Conservation (phyloP, 2,797 vertebrate species). For the Bucorvus abyssinicus region DNA sequence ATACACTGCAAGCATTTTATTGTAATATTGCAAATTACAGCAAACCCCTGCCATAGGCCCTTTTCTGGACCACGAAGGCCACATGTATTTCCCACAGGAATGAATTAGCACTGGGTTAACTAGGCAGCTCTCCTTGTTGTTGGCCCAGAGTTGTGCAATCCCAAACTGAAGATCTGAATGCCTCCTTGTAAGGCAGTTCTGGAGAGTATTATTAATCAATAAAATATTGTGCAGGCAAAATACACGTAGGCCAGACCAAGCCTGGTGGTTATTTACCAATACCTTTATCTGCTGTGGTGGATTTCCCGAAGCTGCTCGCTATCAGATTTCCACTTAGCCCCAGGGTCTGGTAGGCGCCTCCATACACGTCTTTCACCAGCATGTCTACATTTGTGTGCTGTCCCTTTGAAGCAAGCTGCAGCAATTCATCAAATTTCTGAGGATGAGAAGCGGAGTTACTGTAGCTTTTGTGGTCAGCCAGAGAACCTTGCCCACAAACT, state of each 20-base stretch:
- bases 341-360: conserved; percentile 89
- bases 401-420: conserved; percentile 92
- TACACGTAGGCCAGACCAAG: not conserved
- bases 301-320: conserved; percentile 97
- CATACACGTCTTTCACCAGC: conserved; percentile 97
- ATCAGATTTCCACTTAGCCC: conserved; percentile 95
- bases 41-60: not conserved
- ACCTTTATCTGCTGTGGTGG: conserved; percentile 93
- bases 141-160: not conserved
- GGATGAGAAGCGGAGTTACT: not conserved
- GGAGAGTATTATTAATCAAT: not conserved
- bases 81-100: not conserved
- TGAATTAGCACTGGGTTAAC: not conserved
- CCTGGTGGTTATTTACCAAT: not conserved
- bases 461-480: not conserved
- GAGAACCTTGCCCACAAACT: not conserved
- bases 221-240: not conserved
- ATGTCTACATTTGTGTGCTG: conserved; percentile 96
- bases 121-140: not conserved
- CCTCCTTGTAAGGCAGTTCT: not conserved
- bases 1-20: not conserved
- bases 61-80: not conserved
- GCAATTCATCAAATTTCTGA: conserved; percentile 94
- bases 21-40: not conserved
- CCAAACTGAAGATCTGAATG: not conserved